Percentiles rank a stretch among this genome's conserved stretches.
Conservation (phyloP, 2,797 vertebrate genomes). For the Pelobates cultripes region DNA sequence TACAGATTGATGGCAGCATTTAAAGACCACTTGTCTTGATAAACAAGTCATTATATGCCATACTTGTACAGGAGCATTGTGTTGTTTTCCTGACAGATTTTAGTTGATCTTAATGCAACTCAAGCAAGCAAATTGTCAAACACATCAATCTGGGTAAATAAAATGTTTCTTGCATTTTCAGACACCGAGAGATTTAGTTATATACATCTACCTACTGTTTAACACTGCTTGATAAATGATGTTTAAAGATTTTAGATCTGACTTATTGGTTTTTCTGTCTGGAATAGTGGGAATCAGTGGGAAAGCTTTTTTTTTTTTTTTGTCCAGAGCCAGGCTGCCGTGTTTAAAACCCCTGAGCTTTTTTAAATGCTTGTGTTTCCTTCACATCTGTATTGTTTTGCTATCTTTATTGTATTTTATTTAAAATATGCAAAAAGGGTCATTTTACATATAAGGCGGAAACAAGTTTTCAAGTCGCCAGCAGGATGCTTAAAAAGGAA, state of each 20-base stretch:
- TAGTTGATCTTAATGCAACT: neutral
- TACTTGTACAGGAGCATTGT: neutral
- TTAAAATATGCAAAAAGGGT: too few relatives aligned
- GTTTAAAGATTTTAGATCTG: constrained; percentile 16
- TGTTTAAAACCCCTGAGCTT: too few relatives aligned
- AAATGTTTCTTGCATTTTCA: constrained; percentile 9
- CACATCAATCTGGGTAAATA: constrained; percentile 6
- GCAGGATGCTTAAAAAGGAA: too few relatives aligned
- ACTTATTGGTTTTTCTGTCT: constrained; percentile 7
- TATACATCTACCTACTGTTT: neutral
- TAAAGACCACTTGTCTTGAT: neutral
- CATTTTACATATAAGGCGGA: too few relatives aligned
- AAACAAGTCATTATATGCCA: neutral
- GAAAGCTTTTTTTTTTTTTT: neutral
- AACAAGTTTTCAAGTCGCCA: too few relatives aligned
- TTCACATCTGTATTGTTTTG: too few relatives aligned
- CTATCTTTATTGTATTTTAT: too few relatives aligned
- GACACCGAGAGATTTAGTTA: neutral
- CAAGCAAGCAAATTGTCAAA: constrained; percentile 1
- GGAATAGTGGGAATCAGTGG: neutral
- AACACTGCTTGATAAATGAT: constrained; percentile 2
- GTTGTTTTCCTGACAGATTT: constrained; percentile 2
- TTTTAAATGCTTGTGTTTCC: too few relatives aligned
- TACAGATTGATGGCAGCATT: neutral
- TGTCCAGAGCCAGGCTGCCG: neutral